Evolutionary conservation across 2,113 vertebrate species (phyloP).

Genomic region (Labrus mixtus): DNA sequence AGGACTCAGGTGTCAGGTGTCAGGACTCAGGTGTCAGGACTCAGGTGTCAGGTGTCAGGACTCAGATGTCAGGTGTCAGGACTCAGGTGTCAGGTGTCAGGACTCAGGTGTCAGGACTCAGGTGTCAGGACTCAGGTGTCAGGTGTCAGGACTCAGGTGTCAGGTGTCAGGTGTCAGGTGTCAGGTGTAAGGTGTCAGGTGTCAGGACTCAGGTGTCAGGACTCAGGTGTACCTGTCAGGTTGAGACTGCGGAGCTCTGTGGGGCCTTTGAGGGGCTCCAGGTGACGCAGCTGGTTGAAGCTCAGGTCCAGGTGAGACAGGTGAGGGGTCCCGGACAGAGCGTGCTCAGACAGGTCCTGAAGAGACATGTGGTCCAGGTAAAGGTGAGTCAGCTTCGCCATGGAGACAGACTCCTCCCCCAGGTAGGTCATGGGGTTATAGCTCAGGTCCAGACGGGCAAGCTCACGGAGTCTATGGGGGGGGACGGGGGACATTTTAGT

Average conservation of each 20-base stretch:
- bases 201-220: neutral
- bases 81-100: neutral
- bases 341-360: slow-evolving; percentile 88
- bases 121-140: neutral
- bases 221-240: slow-evolving; percentile 64
- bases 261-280: slow-evolving; percentile 85
- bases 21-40: neutral
- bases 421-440: slow-evolving; percentile 92
- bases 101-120: neutral
- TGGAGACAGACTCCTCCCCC: slow-evolving; percentile 87
- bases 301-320: slow-evolving; percentile 88
- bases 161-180: slow-evolving; percentile 80
- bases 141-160: neutral
- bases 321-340: slow-evolving; percentile 84
- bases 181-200: too few relatives aligned
- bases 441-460: slow-evolving; percentile 87
- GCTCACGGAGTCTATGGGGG: slow-evolving; percentile 76
- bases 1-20: neutral
- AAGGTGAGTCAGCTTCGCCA: slow-evolving; percentile 89
- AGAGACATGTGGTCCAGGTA: slow-evolving; percentile 88
- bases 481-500: too few relatives aligned
- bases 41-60: too few relatives aligned
- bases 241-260: slow-evolving; percentile 82
- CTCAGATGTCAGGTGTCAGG: too few relatives aligned
- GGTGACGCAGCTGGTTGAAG: slow-evolving; percentile 88